These are phyloP conservation scores for Frankliniella fusca DNA, from an alignment of 2,888 invertebrate species.

Conservation along the genomic window DNA sequence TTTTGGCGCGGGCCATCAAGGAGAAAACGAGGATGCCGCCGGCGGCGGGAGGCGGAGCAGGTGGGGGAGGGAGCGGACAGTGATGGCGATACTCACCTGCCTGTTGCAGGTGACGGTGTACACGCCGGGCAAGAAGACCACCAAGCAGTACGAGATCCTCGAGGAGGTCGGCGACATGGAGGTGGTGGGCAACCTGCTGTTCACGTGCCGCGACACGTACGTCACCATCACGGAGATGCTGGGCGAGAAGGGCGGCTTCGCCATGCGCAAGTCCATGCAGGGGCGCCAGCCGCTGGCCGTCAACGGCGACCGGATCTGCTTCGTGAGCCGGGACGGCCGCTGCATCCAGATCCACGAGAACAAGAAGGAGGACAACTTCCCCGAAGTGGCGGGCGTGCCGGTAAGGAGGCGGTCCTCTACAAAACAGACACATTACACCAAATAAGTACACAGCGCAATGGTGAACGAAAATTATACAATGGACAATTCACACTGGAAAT, in stretches of 20 bases:
- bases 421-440: too few relatives aligned
- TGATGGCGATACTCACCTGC: too few relatives aligned
- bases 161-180: constrained; percentile 63
- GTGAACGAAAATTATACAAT: too few relatives aligned
- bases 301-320: constrained; percentile 49
- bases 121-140: constrained; percentile 49
- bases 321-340: constrained; percentile 54
- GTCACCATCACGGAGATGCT: constrained; percentile 59
- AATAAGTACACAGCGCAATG: too few relatives aligned
- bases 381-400: constrained; percentile 53
- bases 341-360: constrained; percentile 55
- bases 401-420: constrained; percentile 44
- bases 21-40: too few relatives aligned
- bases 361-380: constrained; percentile 50
- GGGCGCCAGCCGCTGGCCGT: constrained; percentile 56
- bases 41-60: too few relatives aligned
- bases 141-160: constrained; percentile 52
- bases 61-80: too few relatives aligned
- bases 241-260: constrained; percentile 46
- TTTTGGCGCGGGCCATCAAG: too few relatives aligned
- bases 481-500: too few relatives aligned
- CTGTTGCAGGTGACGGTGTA: constrained; percentile 54
- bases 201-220: constrained; percentile 60
- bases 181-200: constrained; percentile 53
- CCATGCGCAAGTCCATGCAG: constrained; percentile 53